Conservation (phyloP, 2,888 invertebrate genomes). For the Plemyria rubiginata region DNA sequence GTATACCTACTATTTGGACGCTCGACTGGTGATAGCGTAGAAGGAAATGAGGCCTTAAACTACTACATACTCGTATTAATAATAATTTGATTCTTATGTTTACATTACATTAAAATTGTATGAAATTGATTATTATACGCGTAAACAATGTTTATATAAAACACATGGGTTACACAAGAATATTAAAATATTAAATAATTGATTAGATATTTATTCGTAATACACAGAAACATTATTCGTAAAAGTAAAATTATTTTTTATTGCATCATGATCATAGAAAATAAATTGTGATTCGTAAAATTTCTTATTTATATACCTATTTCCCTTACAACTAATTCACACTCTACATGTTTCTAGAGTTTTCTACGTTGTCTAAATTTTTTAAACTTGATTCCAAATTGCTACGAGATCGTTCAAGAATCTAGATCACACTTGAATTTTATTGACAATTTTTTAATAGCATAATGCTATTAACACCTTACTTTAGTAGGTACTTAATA, state of each 20-base stretch:
- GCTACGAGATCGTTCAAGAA: conserved; percentile 22
- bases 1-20: no score
- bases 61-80: no score
- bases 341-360: not conserved
- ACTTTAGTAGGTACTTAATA: not conserved
- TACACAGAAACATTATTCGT: no score
- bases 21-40: not conserved
- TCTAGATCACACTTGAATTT: not conserved
- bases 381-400: not conserved
- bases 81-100: not conserved
- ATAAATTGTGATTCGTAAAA: not conserved
- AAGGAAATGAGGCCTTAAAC: not conserved
- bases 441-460: not conserved
- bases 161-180: not conserved
- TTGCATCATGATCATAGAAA: not conserved
- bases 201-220: no score
- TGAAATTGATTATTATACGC: not conserved
- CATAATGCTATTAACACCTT: not conserved
- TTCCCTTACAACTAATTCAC: not conserved
- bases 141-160: not conserved
- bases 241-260: not conserved
- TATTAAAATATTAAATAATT: no score
- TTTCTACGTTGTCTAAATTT: not conserved
- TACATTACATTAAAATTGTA: not conserved
- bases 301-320: not conserved